A percentile compares a stretch with the other conserved stretches of the same genome.
phyloP scores from a whole-genome alignment of 2,113 vertebrate genomes.

The Hemiscyllium ocellatum region DNA sequence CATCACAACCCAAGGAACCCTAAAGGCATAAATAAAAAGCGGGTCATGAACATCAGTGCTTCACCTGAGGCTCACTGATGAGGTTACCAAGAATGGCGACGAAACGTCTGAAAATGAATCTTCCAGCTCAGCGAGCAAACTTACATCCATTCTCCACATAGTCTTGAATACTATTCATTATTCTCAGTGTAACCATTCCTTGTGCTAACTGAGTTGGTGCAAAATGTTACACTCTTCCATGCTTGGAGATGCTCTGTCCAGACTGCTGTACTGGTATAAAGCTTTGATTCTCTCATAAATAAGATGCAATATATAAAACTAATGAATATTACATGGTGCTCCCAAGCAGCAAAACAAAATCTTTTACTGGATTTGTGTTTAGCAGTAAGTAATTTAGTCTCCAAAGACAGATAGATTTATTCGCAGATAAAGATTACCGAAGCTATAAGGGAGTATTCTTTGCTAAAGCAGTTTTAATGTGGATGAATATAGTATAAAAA shows the following conservation, averaged over 20 bases:
- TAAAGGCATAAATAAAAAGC: no score
- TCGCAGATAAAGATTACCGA: not conserved
- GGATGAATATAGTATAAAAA: not conserved
- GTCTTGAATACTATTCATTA: not conserved
- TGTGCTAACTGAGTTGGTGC: not conserved
- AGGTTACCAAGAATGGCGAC: no score
- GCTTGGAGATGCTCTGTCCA: not conserved
- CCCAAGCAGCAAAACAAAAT: not conserved
- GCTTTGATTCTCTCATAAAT: not conserved
- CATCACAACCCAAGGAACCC: no score
- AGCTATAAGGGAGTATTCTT: not conserved
- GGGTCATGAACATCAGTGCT: no score
- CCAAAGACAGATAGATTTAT: not conserved
- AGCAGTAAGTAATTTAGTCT: not conserved
- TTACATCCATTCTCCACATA: not conserved
- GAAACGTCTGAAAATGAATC: no score
- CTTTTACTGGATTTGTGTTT: not conserved
- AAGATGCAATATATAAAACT: not conserved
- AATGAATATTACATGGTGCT: not conserved
- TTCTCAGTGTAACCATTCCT: not conserved
- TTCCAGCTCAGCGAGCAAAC: no score
- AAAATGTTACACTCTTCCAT: not conserved
- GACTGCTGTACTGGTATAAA: not conserved
- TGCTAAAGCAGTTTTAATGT: not conserved
- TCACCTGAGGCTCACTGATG: no score